Evolutionary conservation across 1,140 invertebrate species (phyloP), one percentile per base, ranked within the genome.

Genomic region (Copidosoma floridanum): DNA sequence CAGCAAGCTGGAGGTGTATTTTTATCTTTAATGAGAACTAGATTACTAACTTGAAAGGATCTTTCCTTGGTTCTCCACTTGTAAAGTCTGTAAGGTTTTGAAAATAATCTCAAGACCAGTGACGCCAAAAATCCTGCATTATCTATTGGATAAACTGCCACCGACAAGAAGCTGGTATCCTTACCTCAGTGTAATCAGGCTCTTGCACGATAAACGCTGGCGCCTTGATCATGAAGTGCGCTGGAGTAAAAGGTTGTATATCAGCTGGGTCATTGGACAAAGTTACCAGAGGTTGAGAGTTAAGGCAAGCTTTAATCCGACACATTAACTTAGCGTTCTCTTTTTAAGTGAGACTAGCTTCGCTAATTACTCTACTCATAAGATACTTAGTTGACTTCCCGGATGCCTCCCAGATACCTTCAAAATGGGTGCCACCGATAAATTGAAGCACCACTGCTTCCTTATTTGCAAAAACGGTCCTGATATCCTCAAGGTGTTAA

Each of bases 401-500:
- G 2, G 44, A 10, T 7, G 44, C 23, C 23, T 47, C 44, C 44
- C 44, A 47, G 2, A 47, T 24, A 11, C 23, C 21, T 24, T 11
- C 23, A 14, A 47, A 47, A 18, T 47, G 44, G 27, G 44, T n/a
- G n/a, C n/a, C n/a, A n/a, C n/a, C n/a, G n/a, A n/a, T n/a, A n/a
- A 24, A 2, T 47, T 47, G 16, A 47, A 47, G 2, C 23, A 24
- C 44, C 44, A 47, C 3, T 4, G 23, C 27, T 14, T 24, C 44
- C 2, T 26, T 24, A 20, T 16, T 10, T 40, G 38, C 18, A 3
- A 54, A 24, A 8, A 37, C 16, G 4, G 5, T 23, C 4, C 8
- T 23, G 6, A 54, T 14, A 11, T 43, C 52, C 8, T 16, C 14
- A 57, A 57, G 24, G 46, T 57, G 8, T 41, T 57, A 29, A 32